Percentiles rank a stretch among this genome's conserved stretches.
Conservation (phyloP, 2,797 vertebrate genomes). For the Catharus ustulatus region DNA sequence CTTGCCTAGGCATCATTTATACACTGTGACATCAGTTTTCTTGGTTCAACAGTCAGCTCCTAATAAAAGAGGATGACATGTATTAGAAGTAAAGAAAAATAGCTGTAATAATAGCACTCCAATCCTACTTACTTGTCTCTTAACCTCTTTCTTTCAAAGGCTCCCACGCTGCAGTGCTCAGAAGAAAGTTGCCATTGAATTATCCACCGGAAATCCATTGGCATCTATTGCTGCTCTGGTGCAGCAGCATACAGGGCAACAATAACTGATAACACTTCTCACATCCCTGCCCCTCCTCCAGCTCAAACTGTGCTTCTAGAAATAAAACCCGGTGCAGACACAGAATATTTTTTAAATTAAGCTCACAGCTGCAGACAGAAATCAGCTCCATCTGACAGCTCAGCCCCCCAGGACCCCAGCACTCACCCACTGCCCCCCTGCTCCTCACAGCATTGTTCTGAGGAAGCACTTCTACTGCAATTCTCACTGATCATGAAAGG, state of each 20-base stretch:
- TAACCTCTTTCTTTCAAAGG: constrained; percentile 70
- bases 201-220: constrained; percentile 29
- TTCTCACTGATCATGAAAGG: constrained; percentile 39
- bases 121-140: constrained; percentile 67
- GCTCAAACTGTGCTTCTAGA: not conserved
- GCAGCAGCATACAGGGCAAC: not conserved
- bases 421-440: not conserved
- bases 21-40: constrained; percentile 37
- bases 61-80: constrained; percentile 66
- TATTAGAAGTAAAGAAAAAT: constrained; percentile 72
- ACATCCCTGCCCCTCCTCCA: not conserved
- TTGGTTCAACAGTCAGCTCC: constrained; percentile 63
- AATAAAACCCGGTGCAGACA: not conserved
- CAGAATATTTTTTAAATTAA: not conserved
- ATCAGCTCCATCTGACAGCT: not conserved
- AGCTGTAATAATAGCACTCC: constrained; percentile 66
- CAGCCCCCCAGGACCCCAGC: not conserved
- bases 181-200: constrained; percentile 47
- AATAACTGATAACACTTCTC: constrained; percentile 7
- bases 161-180: constrained; percentile 43
- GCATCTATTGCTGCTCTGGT: constrained; percentile 19
- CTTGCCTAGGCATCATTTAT: constrained; percentile 61
- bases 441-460: not conserved
- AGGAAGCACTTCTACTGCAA: not conserved
- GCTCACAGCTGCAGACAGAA: not conserved